Evolutionary conservation across 2,888 invertebrate species (phyloP).

Genomic region (Drosophila neutralis): DNA sequence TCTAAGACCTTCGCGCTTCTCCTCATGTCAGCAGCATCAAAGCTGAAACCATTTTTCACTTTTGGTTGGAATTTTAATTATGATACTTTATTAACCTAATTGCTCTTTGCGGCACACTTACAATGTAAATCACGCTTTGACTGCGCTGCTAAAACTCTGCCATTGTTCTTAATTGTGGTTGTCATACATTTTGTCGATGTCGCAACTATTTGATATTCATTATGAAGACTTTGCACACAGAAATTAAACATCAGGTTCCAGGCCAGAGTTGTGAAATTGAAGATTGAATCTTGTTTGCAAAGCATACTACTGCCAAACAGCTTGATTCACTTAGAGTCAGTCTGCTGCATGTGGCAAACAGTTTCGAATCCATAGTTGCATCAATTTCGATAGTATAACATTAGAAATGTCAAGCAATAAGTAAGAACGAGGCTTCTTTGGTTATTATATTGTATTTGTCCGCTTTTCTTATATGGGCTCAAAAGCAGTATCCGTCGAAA

Average conservation of each 20-base stretch:
- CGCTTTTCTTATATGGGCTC: not conserved
- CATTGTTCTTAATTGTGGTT: not conserved
- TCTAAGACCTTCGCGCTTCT: slow-evolving; percentile 5
- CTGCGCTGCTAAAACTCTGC: not conserved
- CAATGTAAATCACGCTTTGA: slow-evolving; percentile 1
- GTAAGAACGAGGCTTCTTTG: not conserved
- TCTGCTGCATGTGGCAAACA: too few relatives aligned
- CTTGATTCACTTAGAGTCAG: too few relatives aligned
- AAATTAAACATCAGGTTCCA: slow-evolving; percentile 47
- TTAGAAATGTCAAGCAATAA: too few relatives aligned
- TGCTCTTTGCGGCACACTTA: slow-evolving; percentile 31
- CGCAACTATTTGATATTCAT: not conserved
- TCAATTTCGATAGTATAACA: too few relatives aligned
- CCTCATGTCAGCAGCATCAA: slow-evolving; percentile 34
- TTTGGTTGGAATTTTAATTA: slow-evolving; percentile 47
- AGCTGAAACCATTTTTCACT: slow-evolving; percentile 28
- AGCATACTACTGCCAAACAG: too few relatives aligned
- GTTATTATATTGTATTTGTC: not conserved
- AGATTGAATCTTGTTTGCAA: too few relatives aligned
- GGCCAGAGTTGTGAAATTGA: slow-evolving; percentile 4
- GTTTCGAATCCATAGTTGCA: too few relatives aligned
- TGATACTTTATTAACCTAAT: slow-evolving; percentile 66
- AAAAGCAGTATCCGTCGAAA: not conserved
- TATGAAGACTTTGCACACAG: not conserved
- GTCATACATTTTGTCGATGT: not conserved